Evolutionary conservation across 2,113 vertebrate species (phyloP).

Genomic region (Apistogramma diplotaenia): DNA sequence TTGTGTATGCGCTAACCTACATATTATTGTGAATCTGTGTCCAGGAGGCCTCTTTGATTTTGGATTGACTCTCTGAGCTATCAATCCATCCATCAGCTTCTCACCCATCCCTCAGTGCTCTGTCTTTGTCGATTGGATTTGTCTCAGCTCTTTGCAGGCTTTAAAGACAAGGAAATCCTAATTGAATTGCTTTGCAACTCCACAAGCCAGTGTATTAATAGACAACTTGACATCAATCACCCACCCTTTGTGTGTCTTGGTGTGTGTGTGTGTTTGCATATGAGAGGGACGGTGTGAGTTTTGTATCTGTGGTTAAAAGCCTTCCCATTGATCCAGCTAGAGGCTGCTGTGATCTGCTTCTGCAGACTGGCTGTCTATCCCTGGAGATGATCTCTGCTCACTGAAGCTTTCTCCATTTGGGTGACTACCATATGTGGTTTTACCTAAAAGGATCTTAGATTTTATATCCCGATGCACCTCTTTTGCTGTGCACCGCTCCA

Average conservation of each 20-base stretch:
- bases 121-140: slow-evolving; percentile 74
- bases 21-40: slow-evolving; percentile 17
- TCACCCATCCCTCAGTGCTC: slow-evolving; percentile 7
- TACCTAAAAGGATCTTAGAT: background rate
- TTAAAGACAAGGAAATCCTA: slow-evolving; percentile 78
- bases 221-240: slow-evolving; percentile 77
- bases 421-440: background rate
- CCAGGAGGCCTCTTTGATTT: slow-evolving; percentile 37
- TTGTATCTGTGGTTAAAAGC: slow-evolving; percentile 75
- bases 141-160: slow-evolving; percentile 71
- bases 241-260: slow-evolving; percentile 49
- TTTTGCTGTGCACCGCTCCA: background rate
- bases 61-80: slow-evolving; percentile 41
- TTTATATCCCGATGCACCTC: background rate
- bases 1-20: background rate
- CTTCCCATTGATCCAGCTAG: slow-evolving; percentile 70
- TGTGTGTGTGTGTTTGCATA: slow-evolving; percentile 6
- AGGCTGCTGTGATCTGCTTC: slow-evolving; percentile 64
- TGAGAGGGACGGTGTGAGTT: slow-evolving; percentile 25
- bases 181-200: slow-evolving; percentile 81
- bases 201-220: slow-evolving; percentile 76
- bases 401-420: slow-evolving; percentile 24
- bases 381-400: slow-evolving; percentile 52
- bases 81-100: slow-evolving; percentile 43
- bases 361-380: slow-evolving; percentile 10